Evolutionary conservation across 2,888 invertebrate species (phyloP).

Genomic region (Melanostoma scalare): DNA sequence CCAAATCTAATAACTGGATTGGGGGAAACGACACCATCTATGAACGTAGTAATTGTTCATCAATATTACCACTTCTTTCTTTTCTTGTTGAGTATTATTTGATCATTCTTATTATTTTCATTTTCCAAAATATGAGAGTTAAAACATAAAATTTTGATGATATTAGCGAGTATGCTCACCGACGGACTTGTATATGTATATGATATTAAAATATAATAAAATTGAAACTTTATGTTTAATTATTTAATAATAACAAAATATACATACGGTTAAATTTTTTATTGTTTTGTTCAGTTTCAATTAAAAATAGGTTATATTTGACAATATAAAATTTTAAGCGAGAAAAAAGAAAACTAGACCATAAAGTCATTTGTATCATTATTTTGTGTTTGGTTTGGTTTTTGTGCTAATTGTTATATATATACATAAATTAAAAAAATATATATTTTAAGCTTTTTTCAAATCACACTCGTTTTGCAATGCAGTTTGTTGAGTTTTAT

Average conservation of each 20-base stretch:
- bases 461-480: conserved; percentile 71
- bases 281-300: conserved; percentile 29
- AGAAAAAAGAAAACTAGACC: conserved; percentile 26
- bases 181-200: conserved; percentile 72
- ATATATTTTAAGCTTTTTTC: conserved; percentile 73
- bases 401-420: conserved; percentile 73
- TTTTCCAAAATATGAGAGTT: conserved; percentile 40
- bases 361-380: conserved; percentile 48
- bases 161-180: conserved; percentile 71
- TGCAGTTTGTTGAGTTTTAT: conserved; percentile 58
- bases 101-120: conserved; percentile 17
- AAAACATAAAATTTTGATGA: conserved; percentile 26
- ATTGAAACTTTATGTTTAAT: not conserved
- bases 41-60: conserved; percentile 72
- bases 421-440: conserved; percentile 72
- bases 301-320: conserved; percentile 64
- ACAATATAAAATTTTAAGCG: conserved; percentile 65
- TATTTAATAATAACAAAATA: conserved; percentile 19
- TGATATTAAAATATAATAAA: conserved; percentile 59
- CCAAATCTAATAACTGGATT: conserved; percentile 1
- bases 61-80: conserved; percentile 12
- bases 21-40: conserved; percentile 62
- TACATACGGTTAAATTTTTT: conserved; percentile 57
- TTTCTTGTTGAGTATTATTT: conserved; percentile 18
- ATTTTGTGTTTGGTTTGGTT: conserved; percentile 54